Evolutionary conservation across 1,140 invertebrate species (phyloP).

Genomic region (Sarcophaga bullata): DNA sequence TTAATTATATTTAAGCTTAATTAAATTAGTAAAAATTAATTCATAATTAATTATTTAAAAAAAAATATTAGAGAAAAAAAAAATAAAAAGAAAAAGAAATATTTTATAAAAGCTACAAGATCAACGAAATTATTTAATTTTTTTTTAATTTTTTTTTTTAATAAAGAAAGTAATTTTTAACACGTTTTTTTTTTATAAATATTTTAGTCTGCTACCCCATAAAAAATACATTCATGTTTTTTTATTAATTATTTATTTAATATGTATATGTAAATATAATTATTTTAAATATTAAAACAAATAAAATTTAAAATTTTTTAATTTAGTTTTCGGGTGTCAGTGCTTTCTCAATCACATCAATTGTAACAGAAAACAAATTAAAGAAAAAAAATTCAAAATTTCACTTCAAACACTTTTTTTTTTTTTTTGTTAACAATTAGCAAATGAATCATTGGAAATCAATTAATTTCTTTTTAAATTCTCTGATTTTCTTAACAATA

Average conservation of each 20-base stretch:
- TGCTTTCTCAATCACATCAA: constrained; percentile 1
- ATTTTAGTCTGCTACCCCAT: constrained; percentile 65
- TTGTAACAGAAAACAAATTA: neutral
- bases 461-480: too few relatives aligned
- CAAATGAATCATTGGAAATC: too few relatives aligned
- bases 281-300: neutral
- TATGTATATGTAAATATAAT: neutral
- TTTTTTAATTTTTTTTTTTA: neutral
- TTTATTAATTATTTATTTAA: constrained; percentile 4
- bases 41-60: constrained; percentile 29
- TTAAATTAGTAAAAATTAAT: constrained; percentile 6
- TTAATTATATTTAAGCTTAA: neutral
- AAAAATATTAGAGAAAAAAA: neutral
- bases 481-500: too few relatives aligned
- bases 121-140: constrained; percentile 1
- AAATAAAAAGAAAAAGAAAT: neutral
- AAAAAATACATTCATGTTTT: constrained; percentile 35
- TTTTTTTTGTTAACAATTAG: too few relatives aligned
- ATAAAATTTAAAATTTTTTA: constrained; percentile 28
- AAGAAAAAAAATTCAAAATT: too few relatives aligned
- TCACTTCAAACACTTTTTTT: too few relatives aligned
- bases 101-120: constrained; percentile 20
- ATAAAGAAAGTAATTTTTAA: neutral
- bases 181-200: constrained; percentile 32
- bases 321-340: constrained; percentile 1